Evolutionary conservation across 2,797 vertebrate genomes (phyloP).

Genomic region (Hypotaenidia okinawae): DNA sequence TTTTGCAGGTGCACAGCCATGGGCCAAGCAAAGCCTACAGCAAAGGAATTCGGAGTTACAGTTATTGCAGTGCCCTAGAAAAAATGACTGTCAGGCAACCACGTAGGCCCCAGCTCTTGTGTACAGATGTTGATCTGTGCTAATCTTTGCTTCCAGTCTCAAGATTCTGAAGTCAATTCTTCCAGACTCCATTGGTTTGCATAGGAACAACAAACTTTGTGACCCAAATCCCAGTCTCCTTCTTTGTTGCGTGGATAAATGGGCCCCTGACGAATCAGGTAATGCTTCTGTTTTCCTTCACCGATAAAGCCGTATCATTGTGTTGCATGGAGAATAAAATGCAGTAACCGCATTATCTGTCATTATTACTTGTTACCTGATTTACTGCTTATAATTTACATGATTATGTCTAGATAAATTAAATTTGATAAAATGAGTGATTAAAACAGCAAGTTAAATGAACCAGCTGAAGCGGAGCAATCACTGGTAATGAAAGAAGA

Average conservation of each 20-base stretch:
- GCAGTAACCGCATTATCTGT: slow-evolving; percentile 26
- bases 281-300: neutral
- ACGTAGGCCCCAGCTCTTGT: neutral
- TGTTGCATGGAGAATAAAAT: slow-evolving; percentile 23
- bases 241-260: neutral
- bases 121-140: neutral
- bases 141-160: neutral
- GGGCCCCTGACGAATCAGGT: neutral
- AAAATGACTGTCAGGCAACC: neutral
- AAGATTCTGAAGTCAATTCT: neutral
- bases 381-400: slow-evolving; percentile 59
- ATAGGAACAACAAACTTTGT: neutral
- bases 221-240: rapidly evolving
- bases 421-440: slow-evolving; percentile 54
- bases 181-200: neutral
- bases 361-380: slow-evolving; percentile 59
- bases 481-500: slow-evolving; percentile 46
- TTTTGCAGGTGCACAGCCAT: neutral
- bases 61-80: neutral
- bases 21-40: neutral
- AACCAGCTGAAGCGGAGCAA: slow-evolving; percentile 31
- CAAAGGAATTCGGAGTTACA: neutral
- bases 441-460: slow-evolving; percentile 46
- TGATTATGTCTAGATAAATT: slow-evolving; percentile 61
- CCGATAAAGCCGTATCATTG: neutral